Percentiles rank a stretch among this genome's conserved stretches.
phyloP scores from a whole-genome alignment of 2,888 invertebrate species.

The Tortrix viridana region DNA sequence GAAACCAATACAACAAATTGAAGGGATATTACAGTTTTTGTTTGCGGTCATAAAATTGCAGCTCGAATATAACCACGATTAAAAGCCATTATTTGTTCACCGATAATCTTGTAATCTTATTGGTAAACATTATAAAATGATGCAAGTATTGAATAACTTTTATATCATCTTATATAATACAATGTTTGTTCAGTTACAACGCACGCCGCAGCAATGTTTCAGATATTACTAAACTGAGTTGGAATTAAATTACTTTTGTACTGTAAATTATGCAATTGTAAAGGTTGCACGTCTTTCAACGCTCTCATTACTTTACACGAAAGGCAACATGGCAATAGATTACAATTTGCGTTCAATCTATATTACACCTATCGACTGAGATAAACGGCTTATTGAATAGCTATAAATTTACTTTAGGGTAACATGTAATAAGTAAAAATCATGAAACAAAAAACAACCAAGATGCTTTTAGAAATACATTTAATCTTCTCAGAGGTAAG shows the following conservation, averaged over 20 bases:
- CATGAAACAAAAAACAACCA: no score
- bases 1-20: conserved; percentile 5
- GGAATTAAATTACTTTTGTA: conserved; percentile 24
- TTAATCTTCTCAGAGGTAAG: no score
- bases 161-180: conserved; percentile 27
- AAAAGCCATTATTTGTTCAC: conserved; percentile 24
- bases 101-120: conserved; percentile 31
- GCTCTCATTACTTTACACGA: conserved; percentile 13
- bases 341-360: neutral
- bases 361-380: neutral
- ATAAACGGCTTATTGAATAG: neutral
- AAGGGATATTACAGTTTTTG: conserved; percentile 11
- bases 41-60: conserved; percentile 16
- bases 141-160: conserved; percentile 35
- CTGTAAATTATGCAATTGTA: conserved; percentile 29
- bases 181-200: conserved; percentile 30
- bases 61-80: conserved; percentile 23
- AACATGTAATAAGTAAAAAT: no score
- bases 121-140: conserved; percentile 28
- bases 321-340: conserved; percentile 2
- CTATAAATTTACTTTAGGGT: neutral
- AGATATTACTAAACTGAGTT: conserved; percentile 30
- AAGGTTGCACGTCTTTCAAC: conserved; percentile 10
- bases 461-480: no score
- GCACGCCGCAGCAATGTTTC: conserved; percentile 6